Evolutionary conservation across 2,113 vertebrate genomes (phyloP).

Genomic region (Nothobranchius furzeri): DNA sequence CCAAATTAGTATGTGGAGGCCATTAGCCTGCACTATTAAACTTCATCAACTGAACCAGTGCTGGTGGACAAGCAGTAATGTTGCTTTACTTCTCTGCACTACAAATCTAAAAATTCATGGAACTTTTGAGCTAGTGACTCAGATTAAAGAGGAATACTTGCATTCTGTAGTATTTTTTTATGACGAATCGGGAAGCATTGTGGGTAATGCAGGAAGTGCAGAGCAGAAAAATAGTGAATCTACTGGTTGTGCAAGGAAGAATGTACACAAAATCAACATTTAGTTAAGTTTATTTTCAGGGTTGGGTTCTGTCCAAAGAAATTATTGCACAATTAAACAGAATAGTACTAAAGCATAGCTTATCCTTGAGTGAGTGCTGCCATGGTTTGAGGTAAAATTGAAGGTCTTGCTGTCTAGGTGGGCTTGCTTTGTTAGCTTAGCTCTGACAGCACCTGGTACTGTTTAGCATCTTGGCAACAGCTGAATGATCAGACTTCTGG

Average conservation of each 20-base stretch:
- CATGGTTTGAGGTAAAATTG: slow-evolving; percentile 52
- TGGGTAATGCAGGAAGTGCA: slow-evolving; percentile 24
- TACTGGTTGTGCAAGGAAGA: slow-evolving; percentile 31
- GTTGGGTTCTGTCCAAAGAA: neutral
- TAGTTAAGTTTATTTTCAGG: neutral
- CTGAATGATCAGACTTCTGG: slow-evolving; percentile 58
- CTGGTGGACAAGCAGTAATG: slow-evolving; percentile 12
- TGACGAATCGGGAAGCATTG: slow-evolving; percentile 45
- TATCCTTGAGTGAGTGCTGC: slow-evolving; percentile 28
- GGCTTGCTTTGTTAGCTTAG: slow-evolving; percentile 59
- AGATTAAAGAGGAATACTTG: slow-evolving; percentile 1
- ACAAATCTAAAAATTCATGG: too few relatives aligned
- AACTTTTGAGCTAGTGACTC: neutral
- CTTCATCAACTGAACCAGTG: slow-evolving; percentile 27
- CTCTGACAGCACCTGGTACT: slow-evolving; percentile 64
- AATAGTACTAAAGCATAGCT: slow-evolving; percentile 32
- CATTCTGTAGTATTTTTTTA: neutral
- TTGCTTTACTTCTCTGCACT: slow-evolving; percentile 17
- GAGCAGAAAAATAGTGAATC: slow-evolving; percentile 1
- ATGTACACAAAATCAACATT: slow-evolving; percentile 46
- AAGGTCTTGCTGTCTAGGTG: slow-evolving; percentile 53
- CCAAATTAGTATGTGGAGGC: slow-evolving; percentile 24
- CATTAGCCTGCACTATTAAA: slow-evolving; percentile 14
- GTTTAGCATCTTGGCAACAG: slow-evolving; percentile 66
- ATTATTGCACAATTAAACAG: slow-evolving; percentile 31